Base-by-base conservation (phyloP, 2,888 invertebrate genomes). In the Exocentrus adspersus region DNA sequence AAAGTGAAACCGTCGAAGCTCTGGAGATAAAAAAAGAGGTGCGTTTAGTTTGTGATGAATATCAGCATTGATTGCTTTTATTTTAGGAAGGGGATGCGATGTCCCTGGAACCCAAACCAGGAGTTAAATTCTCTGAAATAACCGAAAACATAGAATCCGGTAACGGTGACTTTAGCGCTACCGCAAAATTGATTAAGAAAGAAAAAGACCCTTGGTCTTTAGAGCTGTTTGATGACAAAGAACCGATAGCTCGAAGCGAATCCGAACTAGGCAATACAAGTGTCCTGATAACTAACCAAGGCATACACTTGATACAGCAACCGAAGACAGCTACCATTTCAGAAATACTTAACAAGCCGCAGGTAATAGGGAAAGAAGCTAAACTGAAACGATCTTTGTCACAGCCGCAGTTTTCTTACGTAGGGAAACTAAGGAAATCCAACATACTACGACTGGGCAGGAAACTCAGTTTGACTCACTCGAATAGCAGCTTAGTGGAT, bases 381-480 rank as follows among this genome's bases (percentile, higher is more conserved):
- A 78, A 77, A 70, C 75, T 81, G 32, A 75, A 77, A 62, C 70
- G 82, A 60, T 82, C 81, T 4, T 57, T 79, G 17, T 81, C 81
- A 0, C 81, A 82, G 67, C 81, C 82, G 1, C 75, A 79, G 17
- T 74, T 77, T 61, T 66, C 43, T 41, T 43, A 14, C 5, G 20
- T 67, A 14, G 14, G 56, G 1, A 60, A 57, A 72, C 14, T 48
- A 4, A 32, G 32, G 7, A 62, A 60, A 60, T 69, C 75, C 0
- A 69, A 66, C 51, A 64, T 75, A 28, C 51, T 74, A 16, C 72
- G 58, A 37, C 41, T 73, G 12, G 67, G 66, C 5, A 65, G 68
- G 19, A 69, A 69, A 46, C 62, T 74, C 19, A 75, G 64, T 53
- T 46, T 70, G 4, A 72, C 51, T 17, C 68, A 69, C 41, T 74